Conservation (phyloP, 2,888 invertebrate species). For the Trilocha varians region DNA sequence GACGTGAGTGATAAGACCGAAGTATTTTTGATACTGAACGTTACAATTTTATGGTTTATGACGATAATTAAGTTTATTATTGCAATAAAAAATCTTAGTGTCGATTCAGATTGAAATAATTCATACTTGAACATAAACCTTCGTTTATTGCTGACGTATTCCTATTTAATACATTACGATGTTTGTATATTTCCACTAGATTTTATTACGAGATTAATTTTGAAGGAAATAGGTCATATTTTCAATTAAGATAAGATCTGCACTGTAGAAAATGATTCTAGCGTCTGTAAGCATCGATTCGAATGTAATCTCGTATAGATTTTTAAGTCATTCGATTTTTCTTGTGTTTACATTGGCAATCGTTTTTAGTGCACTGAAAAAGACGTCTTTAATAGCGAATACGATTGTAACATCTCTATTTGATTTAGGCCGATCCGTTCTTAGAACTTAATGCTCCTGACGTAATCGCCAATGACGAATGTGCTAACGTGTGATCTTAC, state of each 20-base stretch:
- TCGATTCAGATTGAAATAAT: constrained; percentile 2
- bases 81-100: constrained; percentile 1
- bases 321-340: not conserved
- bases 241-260: not conserved
- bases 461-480: not conserved
- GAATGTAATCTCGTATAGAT: too few species aligned
- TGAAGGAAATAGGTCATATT: not conserved
- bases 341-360: not conserved
- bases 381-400: not conserved
- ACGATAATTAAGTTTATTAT: constrained; percentile 2
- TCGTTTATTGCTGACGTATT: not conserved
- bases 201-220: not conserved
- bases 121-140: not conserved
- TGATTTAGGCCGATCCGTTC: not conserved
- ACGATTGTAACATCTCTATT: not conserved
- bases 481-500: not conserved
- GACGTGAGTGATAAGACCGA: not conserved
- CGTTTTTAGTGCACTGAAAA: not conserved
- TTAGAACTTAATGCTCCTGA: not conserved
- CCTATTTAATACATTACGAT: not conserved
- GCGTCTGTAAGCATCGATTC: too few species aligned
- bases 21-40: not conserved
- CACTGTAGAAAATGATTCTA: too few species aligned
- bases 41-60: constrained; percentile 2
- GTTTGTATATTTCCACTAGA: not conserved